These are phyloP conservation scores for Erethizon dorsatum DNA, from an alignment of 2,797 vertebrate species.

Conservation along the genomic window DNA sequence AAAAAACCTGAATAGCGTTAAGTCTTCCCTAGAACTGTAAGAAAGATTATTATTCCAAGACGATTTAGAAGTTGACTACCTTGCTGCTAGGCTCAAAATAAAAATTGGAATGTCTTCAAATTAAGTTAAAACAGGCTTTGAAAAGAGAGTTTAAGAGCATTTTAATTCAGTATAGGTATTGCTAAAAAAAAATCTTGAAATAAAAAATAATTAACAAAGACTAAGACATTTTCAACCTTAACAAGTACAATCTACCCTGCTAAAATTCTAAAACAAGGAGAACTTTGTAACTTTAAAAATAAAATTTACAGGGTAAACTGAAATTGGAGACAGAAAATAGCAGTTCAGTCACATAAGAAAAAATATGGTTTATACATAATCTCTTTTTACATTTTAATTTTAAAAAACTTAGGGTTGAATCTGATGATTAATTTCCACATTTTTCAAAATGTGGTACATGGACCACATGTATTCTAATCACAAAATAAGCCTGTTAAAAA, in stretches of 20 bases:
- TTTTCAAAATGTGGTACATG: neutral
- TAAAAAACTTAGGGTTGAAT: neutral
- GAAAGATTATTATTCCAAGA: neutral
- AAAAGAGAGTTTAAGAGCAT: neutral
- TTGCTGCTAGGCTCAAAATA: neutral
- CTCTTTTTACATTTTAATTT: neutral
- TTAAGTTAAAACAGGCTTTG: neutral
- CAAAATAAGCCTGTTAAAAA: neutral
- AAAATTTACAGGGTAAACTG: neutral
- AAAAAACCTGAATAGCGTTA: neutral
- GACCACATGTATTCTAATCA: neutral
- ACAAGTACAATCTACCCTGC: neutral
- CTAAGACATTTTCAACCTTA: slow-evolving; percentile 29
- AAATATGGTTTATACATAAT: neutral
- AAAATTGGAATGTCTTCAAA: slow-evolving; percentile 25
- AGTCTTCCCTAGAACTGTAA: neutral
- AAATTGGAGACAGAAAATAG: neutral
- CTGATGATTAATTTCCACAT: neutral
- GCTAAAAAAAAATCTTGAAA: neutral
- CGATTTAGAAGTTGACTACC: slow-evolving; percentile 44
- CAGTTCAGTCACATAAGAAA: neutral
- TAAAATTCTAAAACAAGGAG: neutral
- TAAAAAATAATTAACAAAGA: neutral
- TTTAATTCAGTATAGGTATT: neutral
- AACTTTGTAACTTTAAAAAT: neutral